These are phyloP conservation scores for Zaprionus davidi DNA, from an alignment of 1,140 invertebrate species.

Conservation along the genomic window DNA sequence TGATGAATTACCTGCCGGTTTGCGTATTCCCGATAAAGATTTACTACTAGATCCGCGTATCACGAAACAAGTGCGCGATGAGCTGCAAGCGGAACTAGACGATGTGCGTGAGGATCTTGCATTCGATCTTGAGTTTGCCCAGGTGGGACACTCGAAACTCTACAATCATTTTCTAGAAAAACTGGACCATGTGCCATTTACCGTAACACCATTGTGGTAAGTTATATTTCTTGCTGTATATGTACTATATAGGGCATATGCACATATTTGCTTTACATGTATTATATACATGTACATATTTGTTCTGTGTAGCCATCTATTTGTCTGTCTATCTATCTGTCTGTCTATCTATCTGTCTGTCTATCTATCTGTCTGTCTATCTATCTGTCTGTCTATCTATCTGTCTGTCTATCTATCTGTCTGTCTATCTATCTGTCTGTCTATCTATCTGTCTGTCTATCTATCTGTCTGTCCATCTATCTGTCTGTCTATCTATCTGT, in stretches of 20 bases:
- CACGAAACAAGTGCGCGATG: slow-evolving; percentile 86
- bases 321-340: too few species aligned
- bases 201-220: slow-evolving; percentile 86
- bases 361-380: too few species aligned
- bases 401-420: too few species aligned
- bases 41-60: slow-evolving; percentile 88
- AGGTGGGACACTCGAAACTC: slow-evolving; percentile 89
- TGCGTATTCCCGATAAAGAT: slow-evolving; percentile 86
- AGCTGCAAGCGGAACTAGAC: slow-evolving; percentile 86
- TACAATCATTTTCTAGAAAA: slow-evolving; percentile 88
- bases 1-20: slow-evolving; percentile 85
- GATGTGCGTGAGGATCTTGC: slow-evolving; percentile 86
- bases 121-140: slow-evolving; percentile 89
- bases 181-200: slow-evolving; percentile 88
- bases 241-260: not conserved
- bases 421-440: too few species aligned
- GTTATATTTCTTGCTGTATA: slow-evolving; percentile 3
- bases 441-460: too few species aligned
- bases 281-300: too few species aligned
- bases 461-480: too few species aligned
- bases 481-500: too few species aligned
- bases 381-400: too few species aligned
- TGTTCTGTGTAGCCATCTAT: too few species aligned
- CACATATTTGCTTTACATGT: too few species aligned
- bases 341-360: too few species aligned